Evolutionary conservation across 2,113 vertebrate species (phyloP).

Genomic region (Excalfactoria chinensis): DNA sequence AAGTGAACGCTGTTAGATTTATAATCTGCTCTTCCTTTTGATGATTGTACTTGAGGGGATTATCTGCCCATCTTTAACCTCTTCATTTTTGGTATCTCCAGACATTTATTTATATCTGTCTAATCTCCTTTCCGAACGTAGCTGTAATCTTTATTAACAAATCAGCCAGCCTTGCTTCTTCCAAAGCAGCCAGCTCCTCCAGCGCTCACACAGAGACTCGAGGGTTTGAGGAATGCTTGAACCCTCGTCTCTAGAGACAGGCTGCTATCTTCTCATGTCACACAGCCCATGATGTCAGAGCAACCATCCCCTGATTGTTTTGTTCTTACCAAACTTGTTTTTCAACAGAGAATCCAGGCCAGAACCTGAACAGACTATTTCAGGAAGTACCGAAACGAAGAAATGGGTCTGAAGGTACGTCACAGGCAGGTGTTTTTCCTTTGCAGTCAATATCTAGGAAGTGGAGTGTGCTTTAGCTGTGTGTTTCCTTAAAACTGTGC

Average conservation of each 20-base stretch:
- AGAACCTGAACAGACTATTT: slow-evolving; percentile 98
- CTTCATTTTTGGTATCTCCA: slow-evolving; percentile 52
- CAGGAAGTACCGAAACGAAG: slow-evolving; percentile 98
- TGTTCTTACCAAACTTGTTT: slow-evolving; percentile 95
- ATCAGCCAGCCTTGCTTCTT: slow-evolving; percentile 74
- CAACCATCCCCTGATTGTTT: slow-evolving; percentile 86
- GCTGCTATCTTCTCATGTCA: slow-evolving; percentile 74
- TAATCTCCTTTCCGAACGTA: slow-evolving; percentile 63
- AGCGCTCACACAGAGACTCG: background rate
- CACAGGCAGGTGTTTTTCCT: slow-evolving; percentile 93
- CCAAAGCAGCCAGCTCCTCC: slow-evolving; percentile 59
- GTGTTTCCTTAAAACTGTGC: slow-evolving; percentile 79
- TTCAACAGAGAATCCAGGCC: slow-evolving; percentile 99
- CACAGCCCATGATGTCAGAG: slow-evolving; percentile 77
- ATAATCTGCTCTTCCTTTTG: slow-evolving; percentile 51
- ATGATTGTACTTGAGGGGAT: slow-evolving; percentile 60
- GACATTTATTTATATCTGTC: slow-evolving; percentile 59
- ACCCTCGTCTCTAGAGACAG: slow-evolving; percentile 42
- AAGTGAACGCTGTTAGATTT: slow-evolving; percentile 47
- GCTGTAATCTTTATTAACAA: slow-evolving; percentile 71
- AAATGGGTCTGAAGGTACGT: slow-evolving; percentile 95
- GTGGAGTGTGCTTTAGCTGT: slow-evolving; percentile 82
- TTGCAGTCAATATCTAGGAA: slow-evolving; percentile 85
- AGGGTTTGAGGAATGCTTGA: slow-evolving; percentile 35
- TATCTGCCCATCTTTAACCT: slow-evolving; percentile 66